Evolutionary conservation across 2,113 vertebrate genomes (phyloP), one percentile per base, ranked within the genome.

Genomic region (Chelonoidis abingdonii): DNA sequence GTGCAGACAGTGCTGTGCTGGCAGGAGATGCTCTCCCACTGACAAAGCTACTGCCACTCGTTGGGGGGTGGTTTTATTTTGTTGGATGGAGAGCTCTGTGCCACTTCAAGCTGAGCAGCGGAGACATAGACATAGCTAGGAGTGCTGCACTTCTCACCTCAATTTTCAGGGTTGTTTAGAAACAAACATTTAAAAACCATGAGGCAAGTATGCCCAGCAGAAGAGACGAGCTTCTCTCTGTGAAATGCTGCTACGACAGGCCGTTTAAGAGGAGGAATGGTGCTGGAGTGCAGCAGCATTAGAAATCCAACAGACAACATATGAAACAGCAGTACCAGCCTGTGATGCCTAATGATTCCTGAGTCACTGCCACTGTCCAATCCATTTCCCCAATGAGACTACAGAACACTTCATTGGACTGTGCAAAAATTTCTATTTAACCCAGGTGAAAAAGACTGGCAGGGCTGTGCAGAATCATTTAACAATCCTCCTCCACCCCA

Each of bases 291-390:
- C 50, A 21, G 1, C 10, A 79, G 72, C 50, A 62, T 84, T 52
- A 80, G 82, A 78, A 87, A 94, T 87, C 84, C 86, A 96, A 47
- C 72, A 96, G 22, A n/a, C 35, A 80, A 76, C 82, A 87, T 84
- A 65, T 52, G 87, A 93, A 91, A 56, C 24, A 25, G 8, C 4
- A 10, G 21, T 79, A 72, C 72, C 3, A 76, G 5, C 62, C 69
- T 87, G 47, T 89, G 89, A 81, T 0, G 2, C 50, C 89, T 90
- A n/a, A 5, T 38, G 82, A 89, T 90, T 57, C 80, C 72, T 1
- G 0, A 59, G 72, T 69, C 62, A 41, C 44, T 2, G 8, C 27
- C 84, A 85, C 49, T 41, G 78, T 78, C 78, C 94, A 47, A 95
- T 85, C 80, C 44, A 5, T 85, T 84, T 81, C 25, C 87, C 62